Base-by-base conservation (phyloP, 2,888 invertebrate genomes). In the Noctua janthe region DNA sequence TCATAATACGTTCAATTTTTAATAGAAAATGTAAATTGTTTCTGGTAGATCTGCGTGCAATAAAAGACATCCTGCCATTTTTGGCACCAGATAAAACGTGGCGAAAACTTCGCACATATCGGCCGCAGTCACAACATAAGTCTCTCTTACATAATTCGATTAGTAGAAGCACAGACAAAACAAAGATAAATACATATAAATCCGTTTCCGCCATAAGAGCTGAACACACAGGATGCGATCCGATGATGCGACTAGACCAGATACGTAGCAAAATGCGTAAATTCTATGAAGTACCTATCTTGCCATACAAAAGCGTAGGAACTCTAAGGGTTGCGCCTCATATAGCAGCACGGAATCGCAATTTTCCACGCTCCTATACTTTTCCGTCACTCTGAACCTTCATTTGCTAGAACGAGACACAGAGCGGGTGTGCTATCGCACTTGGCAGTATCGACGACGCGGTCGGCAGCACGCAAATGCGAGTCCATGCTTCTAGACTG, bases 1-100 rank as follows among this genome's bases (percentile, higher is more conserved):
- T n/a, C 0, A 59, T 59, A 59, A n/a, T 49, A 43, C 13, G 13
- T n/a, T 67, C 6, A 43, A 29, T 43, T 49, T 29, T 1, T 13
- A 75, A 6, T 15, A 59, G 4, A 20, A 62, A 51, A 13, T 51
- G 43, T 62, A 4, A 62, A 77, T 51, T 13, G 23, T 59, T 80
- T 59, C 11, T 17, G 10, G 7, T 49, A 49, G 29, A 43, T 7
- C 39, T 17, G 39, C 29, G 29, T 29, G 29, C 49, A 71, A 39
- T 51, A 51, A 51, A 47, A 39, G 0, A 51, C n/a, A 77, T 62
- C 20, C 59, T 80, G 54, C n/a, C 49, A 35, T n/a, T 23, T 67
- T 56, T 81, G 51, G 67, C 59, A 81, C 35, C 15, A 82, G 35
- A 43, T 59, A 43, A 56, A 67, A 76, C 76, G 66, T 51, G 43